Evolutionary conservation across 2,888 invertebrate species (phyloP).

Genomic region (Cantharis flavilabris): DNA sequence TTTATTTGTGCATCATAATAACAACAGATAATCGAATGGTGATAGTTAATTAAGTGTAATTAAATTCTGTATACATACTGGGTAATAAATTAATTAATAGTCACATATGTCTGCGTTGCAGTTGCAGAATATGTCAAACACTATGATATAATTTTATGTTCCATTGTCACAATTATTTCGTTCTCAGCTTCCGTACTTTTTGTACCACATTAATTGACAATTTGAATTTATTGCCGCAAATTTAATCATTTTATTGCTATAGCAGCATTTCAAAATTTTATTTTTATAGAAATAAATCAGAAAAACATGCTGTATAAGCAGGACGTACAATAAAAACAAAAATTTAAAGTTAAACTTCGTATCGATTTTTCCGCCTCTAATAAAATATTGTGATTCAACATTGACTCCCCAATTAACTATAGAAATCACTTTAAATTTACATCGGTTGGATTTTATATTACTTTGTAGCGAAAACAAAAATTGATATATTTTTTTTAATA

Average conservation of each 20-base stretch:
- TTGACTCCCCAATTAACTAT: no score
- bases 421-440: no score
- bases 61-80: constrained; percentile 5
- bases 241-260: neutral
- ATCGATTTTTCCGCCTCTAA: no score
- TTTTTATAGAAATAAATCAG: no score
- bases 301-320: no score
- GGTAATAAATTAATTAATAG: constrained; percentile 15
- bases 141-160: neutral
- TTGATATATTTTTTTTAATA: no score
- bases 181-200: neutral
- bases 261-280: no score
- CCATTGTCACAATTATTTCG: neutral
- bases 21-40: constrained; percentile 5
- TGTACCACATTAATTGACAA: neutral
- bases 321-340: no score
- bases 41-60: constrained; percentile 7
- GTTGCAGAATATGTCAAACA: constrained; percentile 1
- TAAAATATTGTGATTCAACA: no score
- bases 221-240: neutral
- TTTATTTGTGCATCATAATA: constrained; percentile 1
- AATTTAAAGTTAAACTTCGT: no score
- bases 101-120: constrained; percentile 7
- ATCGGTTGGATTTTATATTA: no score
- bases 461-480: no score